These are phyloP conservation scores for Bucco capensis DNA, from an alignment of 2,113 vertebrate species.

Conservation along the genomic window DNA sequence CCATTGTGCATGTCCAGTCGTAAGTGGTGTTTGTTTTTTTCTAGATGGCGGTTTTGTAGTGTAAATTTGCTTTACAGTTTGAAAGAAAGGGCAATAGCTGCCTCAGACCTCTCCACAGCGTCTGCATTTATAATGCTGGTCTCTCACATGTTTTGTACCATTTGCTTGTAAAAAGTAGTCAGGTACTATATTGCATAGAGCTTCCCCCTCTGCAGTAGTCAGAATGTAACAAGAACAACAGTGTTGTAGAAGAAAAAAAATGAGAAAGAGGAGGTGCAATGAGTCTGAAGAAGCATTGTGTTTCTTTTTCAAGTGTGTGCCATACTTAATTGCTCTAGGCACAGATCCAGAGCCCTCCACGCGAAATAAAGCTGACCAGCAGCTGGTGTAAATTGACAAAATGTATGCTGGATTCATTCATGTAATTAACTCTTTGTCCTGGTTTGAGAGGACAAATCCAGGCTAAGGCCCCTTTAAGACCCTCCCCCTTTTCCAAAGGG, in stretches of 20 bases:
- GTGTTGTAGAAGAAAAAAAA: neutral
- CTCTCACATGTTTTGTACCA: too few relatives aligned
- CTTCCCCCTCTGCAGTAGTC: neutral
- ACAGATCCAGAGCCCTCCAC: slow-evolving; percentile 97
- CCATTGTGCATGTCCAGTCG: neutral
- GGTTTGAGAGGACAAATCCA: too few relatives aligned
- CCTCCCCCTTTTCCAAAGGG: too few relatives aligned
- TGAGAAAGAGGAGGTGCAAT: neutral
- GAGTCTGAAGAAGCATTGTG: neutral
- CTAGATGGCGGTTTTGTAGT: neutral
- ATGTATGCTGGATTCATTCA: slow-evolving; percentile 71
- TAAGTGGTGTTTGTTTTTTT: neutral
- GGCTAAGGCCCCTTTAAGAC: too few relatives aligned
- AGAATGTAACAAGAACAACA: neutral
- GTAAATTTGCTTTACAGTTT: neutral
- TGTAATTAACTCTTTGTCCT: slow-evolving; percentile 72
- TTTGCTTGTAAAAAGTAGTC: neutral
- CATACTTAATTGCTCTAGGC: slow-evolving; percentile 98
- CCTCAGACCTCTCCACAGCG: neutral
- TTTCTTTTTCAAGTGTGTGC: slow-evolving; percentile 87
- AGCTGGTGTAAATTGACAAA: slow-evolving; percentile 98
- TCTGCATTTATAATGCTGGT: neutral
- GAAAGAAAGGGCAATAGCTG: neutral
- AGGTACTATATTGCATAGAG: neutral
- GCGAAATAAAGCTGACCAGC: slow-evolving; percentile 96